Evolutionary conservation across 2,797 vertebrate species (phyloP).

Genomic region (Iguana delicatissima): DNA sequence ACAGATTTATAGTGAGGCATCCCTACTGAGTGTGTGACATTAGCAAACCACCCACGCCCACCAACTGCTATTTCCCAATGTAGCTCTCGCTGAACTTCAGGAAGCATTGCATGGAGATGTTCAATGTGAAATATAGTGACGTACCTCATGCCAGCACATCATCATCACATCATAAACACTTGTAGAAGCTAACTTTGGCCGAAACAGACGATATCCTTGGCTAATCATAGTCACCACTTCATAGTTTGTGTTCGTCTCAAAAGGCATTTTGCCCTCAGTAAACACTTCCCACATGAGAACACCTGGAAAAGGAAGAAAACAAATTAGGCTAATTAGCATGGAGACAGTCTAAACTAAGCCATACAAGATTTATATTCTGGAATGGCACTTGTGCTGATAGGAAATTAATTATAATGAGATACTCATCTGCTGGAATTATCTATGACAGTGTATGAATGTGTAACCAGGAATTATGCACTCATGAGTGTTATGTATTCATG

Average conservation of each 20-base stretch:
- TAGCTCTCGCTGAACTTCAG: background rate
- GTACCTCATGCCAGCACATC: conserved; percentile 91
- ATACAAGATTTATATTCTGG: conserved; percentile 8
- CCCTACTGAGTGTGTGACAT: background rate
- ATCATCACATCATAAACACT: conserved; percentile 90
- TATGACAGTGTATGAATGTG: too few relatives aligned
- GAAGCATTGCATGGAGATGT: conserved; percentile 9
- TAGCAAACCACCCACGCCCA: background rate
- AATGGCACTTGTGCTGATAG: background rate
- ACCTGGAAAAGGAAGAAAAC: conserved; percentile 76
- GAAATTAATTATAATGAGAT: background rate
- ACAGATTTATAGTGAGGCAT: background rate
- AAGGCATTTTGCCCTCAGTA: conserved; percentile 93
- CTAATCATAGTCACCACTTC: conserved; percentile 92
- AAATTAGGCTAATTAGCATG: conserved; percentile 7
- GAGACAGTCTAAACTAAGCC: background rate
- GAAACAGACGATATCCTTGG: conserved; percentile 87
- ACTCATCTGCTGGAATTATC: accelerated
- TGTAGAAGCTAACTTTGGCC: conserved; percentile 86
- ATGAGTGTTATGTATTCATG: too few relatives aligned
- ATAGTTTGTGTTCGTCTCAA: conserved; percentile 90
- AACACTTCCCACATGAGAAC: conserved; percentile 98
- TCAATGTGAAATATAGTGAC: background rate
- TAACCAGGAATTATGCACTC: too few relatives aligned
- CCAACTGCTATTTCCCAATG: background rate